Evolutionary conservation across 2,797 vertebrate species (phyloP).

Genomic region (Gymnopithys bicolor): DNA sequence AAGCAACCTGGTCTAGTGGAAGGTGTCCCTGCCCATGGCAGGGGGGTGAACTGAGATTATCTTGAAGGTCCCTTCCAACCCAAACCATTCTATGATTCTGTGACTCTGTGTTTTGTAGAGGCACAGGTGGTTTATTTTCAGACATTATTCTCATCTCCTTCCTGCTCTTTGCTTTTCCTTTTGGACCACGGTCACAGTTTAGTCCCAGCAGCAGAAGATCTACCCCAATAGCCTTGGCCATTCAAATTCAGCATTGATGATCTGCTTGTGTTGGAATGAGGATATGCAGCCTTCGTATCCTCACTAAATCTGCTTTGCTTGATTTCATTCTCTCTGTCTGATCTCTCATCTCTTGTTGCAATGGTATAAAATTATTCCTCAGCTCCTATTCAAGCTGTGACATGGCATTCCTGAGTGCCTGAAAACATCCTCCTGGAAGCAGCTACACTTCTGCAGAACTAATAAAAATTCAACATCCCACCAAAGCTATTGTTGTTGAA

Average conservation of each 20-base stretch:
- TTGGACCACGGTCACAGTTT: neutral
- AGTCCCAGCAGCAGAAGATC: neutral
- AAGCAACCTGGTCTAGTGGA: neutral
- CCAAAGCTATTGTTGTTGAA: neutral
- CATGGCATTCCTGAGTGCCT: neutral
- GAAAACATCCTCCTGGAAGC: neutral
- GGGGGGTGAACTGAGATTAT: fast-evolving
- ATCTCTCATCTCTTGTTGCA: neutral
- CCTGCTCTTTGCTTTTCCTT: neutral
- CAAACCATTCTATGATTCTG: neutral
- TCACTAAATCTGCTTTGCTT: neutral
- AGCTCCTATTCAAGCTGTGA: neutral
- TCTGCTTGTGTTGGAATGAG: neutral
- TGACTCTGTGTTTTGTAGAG: neutral
- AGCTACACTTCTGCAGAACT: neutral
- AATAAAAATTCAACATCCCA: neutral
- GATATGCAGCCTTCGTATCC: neutral
- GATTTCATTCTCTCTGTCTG: neutral
- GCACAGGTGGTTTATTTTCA: fast-evolving
- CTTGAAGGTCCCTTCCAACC: neutral
- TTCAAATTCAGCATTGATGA: neutral
- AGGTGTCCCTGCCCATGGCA: fast-evolving
- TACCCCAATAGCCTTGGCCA: neutral
- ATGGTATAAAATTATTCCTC: neutral
- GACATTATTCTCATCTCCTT: fast-evolving